Evolutionary conservation across 2,888 invertebrate species (phyloP).

Genomic region (Malthinus flaveolus): DNA sequence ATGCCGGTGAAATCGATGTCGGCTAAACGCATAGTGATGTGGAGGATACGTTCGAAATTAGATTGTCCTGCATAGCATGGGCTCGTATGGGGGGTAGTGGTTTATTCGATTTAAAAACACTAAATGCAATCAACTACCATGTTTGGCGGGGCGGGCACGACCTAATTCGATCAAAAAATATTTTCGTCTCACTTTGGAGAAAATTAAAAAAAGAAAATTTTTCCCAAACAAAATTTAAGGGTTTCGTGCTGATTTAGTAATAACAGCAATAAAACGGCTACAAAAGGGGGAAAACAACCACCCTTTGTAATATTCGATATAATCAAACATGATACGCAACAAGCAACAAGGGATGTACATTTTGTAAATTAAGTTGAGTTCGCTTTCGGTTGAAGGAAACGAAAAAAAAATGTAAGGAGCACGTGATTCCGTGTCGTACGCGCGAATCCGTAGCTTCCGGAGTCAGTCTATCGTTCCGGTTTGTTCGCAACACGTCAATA

Average conservation of each 20-base stretch:
- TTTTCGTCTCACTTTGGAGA: no score
- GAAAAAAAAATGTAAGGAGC: constrained; percentile 22
- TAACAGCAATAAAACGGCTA: constrained; percentile 43
- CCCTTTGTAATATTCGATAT: constrained; percentile 44
- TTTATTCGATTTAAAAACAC: constrained; percentile 34
- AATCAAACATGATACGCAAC: constrained; percentile 41
- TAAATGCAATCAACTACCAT: constrained; percentile 34
- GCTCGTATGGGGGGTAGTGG: constrained; percentile 26
- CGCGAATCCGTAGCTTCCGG: constrained; percentile 31
- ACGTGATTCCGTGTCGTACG: constrained; percentile 34
- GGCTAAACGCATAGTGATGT: constrained; percentile 8
- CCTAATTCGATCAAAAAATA: constrained; percentile 19
- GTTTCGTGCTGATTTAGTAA: constrained; percentile 39
- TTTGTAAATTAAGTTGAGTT: constrained; percentile 16
- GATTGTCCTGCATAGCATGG: constrained; percentile 33
- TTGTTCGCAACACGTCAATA: constrained; percentile 19
- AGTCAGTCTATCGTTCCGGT: constrained; percentile 32
- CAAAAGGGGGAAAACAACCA: constrained; percentile 31
- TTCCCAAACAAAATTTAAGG: constrained; percentile 14
- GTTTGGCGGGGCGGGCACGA: constrained; percentile 24
- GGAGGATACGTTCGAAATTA: constrained; percentile 29
- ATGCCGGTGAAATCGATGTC: constrained; percentile 4
- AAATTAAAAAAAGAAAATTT: no score
- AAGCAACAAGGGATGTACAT: constrained; percentile 30
- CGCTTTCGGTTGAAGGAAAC: constrained; percentile 6